Base-by-base conservation (phyloP, 2,113 vertebrate genomes). In the Lepus timidus region DNA sequence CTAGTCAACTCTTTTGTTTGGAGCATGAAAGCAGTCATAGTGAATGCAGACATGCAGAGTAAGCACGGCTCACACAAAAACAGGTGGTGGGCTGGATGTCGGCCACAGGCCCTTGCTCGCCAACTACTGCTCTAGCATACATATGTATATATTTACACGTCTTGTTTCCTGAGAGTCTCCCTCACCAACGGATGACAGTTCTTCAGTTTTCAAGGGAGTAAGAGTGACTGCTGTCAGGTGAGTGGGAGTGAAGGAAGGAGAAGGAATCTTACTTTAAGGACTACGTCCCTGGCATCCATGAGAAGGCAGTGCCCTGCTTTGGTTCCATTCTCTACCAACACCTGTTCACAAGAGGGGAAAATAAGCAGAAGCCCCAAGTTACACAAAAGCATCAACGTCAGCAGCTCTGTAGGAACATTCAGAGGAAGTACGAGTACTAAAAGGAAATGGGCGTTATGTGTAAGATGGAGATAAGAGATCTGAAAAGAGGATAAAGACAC, bases 301-400 rank as follows among this genome's bases (percentile, higher is more conserved):
- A 99, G 98, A 71, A 99, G 98, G 90, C 98, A 98, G 96, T 99
- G 99, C 0, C 99, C 99, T 33, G 99, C 99, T 96, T 98, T 99
- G 68, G 99, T 99, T 75, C 99, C 99, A 31, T 99, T 99, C 97
- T 99, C 99, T 55, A 99, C 97, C 97, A 99, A 94, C 20, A 99
- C 98, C 99, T 99, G 88, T 71, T 92, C 27, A 82, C 14, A 82
- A 95, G 81, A 52, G 16, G 7, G 65, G 44, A 68, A 62, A 88
- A 33, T 19, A 83, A 55, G 58, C 27, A 39, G 23, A 70, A 33
- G 22, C 12, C 4, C 17, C 31, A 11, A 90, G 67, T 68, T 58
- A 81, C 27, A 58, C 2, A 25, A 85, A 86, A 67, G 76, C 31
- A 52, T 14, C 62, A 82, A 70, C 31, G 82, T n/a, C 49, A 89